Base-by-base conservation (phyloP, 1,140 invertebrate genomes). In the Trachelipus rathkii region DNA sequence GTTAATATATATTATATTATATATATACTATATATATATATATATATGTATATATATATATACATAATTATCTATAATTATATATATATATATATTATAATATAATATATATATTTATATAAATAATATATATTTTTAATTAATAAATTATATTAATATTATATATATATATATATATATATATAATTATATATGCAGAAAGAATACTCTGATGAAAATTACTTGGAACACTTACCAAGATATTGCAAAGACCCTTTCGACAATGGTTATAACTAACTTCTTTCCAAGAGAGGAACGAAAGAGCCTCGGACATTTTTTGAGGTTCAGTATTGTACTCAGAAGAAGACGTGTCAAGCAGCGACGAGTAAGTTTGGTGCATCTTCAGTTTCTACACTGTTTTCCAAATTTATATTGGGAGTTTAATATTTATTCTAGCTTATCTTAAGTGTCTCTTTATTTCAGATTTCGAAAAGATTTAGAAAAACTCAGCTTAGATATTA, bases 201-300 rank as follows among this genome's bases (percentile, higher is more conserved):
- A 46, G 75, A 81, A 44, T 75, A 84, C 24, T 83, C 83, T 21
- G 86, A 87, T 74, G 53, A 79, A 8, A 84, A 87, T 69, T 84
- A 87, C 53, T 71, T 87, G 46, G 73, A 69, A 0, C 74, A 82
- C 7, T 75, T 87, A 46, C 86, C 87, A 15, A n/a, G 83, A 85
- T 80, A 86, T 85, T 79, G 82, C 82, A 67, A 85, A 83, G 46
- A 87, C 86, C 0, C 76, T 87, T 33, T 85, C 87, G 76, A 85
- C 86, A 24, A 87, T 87, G 86, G 83, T 86, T 11, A 86, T 87
- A 24, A 87, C 86, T 0, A 86, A 78, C 83, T 87, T 9, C 83
- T 87, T 0, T 87, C 86, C 73, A 83, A 82, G 0, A 83, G 83
- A 71, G 86, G 85, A 15, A 87, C 86, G 9, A 86, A n/a, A 87